Percentiles rank a stretch among this genome's conserved stretches.
phyloP scores from a whole-genome alignment of 1,140 invertebrate genomes.

The Drosophila erecta region DNA sequence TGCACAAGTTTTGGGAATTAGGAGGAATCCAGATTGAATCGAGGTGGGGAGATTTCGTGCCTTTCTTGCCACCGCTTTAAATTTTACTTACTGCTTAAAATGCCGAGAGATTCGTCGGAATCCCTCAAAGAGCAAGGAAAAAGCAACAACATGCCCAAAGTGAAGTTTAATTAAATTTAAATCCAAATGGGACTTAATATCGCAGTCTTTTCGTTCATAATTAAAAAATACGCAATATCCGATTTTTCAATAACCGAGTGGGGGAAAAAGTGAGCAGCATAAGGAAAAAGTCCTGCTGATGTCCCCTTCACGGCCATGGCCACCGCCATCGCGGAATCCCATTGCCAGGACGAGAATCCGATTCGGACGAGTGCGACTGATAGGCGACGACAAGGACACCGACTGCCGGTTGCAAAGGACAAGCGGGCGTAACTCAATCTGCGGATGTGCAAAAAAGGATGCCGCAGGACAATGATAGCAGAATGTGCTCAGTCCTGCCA shows the following conservation, averaged over 20 bases:
- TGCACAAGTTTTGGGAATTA: slow-evolving; percentile 33
- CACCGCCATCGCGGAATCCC: slow-evolving; percentile 11
- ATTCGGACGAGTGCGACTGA: slow-evolving; percentile 46
- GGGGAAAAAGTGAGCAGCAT: slow-evolving; percentile 2
- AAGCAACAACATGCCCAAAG: slow-evolving; percentile 1
- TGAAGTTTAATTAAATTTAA: slow-evolving; percentile 63
- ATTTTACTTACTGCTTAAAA: slow-evolving; percentile 12
- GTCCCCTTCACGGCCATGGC: slow-evolving; percentile 44
- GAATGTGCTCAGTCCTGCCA: slow-evolving; percentile 20
- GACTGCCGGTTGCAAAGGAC: slow-evolving; percentile 43
- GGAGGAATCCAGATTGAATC: slow-evolving; percentile 6
- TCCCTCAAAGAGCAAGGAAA: slow-evolving; percentile 16
- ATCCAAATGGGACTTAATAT: slow-evolving; percentile 63
- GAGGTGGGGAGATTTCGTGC: neutral
- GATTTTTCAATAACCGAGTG: slow-evolving; percentile 66
- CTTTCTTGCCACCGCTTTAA: slow-evolving; percentile 19
- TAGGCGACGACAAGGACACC: slow-evolving; percentile 55
- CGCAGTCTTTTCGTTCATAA: slow-evolving; percentile 48
- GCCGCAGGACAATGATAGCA: slow-evolving; percentile 59
- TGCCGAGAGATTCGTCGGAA: slow-evolving; percentile 3
- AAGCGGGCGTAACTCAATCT: slow-evolving; percentile 70
- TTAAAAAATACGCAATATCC: slow-evolving; percentile 75
- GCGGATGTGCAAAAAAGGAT: slow-evolving; percentile 66
- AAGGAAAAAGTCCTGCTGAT: neutral
- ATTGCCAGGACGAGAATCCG: slow-evolving; percentile 23